Base-by-base conservation (phyloP, 2,113 vertebrate genomes). In the Anser brachyrhynchus region DNA sequence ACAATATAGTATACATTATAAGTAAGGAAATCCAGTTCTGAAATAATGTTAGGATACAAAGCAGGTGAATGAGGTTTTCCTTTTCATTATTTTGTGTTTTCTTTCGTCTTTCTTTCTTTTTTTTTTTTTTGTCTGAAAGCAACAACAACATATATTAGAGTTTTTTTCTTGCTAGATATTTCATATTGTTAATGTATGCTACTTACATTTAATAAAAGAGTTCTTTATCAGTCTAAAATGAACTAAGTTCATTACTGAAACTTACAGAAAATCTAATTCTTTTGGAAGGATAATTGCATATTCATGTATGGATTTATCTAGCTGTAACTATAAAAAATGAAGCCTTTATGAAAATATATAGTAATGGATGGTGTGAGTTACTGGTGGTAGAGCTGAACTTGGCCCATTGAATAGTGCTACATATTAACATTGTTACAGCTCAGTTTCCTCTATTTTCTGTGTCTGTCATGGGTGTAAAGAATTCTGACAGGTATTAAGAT, bases 51-150 rank as follows among this genome's bases (percentile, higher is more conserved):
- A 70, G 7, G 23, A 46, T 49, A 58, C 23, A 79, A 2, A 79
- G 1, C 4, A 55, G 16, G 13, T 54, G 5, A 61, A 43, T 33
- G 5, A 57, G 2, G 3, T 43, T 61, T 72, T 25, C 0, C 1
- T 44, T 61, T 69, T 65, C 46, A 51, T 29, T 52, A 22, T 55
- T 71, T 64, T 82, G 35, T 16, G 15, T 44, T 44, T 44, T 16
- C 39, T 39, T 39, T 39, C 39, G 4, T 39, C 4, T 39, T 39
- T 39, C 39, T 39, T 39, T 39, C 43, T 44, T 44, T 44, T 15
- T 43, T 43, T 43, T 44, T 17, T 44, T 15, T 44, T 44, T 44
- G 43, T 18, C 17, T 44, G 16, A 44, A 44, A 18, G 16, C 43
- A 44, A 18, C 20, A 44, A 44, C 9, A 39, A 7, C 18, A 0